Evolutionary conservation across 92 coral and sea anemone species (phyloP).

Genomic region (Porites rus): DNA sequence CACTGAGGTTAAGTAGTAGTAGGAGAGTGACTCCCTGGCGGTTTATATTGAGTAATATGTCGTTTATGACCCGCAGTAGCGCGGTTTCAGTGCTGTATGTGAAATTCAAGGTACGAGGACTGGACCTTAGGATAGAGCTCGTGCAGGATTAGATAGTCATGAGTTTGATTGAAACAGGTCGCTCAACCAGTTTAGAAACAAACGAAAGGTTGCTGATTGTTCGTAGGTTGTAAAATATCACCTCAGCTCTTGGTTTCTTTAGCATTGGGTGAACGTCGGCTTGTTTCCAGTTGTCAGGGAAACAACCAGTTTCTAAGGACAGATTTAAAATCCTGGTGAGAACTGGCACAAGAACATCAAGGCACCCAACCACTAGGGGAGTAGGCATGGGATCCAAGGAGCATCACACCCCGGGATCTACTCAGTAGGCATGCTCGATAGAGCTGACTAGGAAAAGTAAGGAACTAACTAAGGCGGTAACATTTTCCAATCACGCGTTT

Average conservation of each 20-base stretch:
- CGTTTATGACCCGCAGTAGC: background rate
- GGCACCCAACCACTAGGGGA: conserved; percentile 47
- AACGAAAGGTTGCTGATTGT: conserved; percentile 61
- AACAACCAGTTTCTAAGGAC: conserved; percentile 54
- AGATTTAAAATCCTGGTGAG: conserved; percentile 57
- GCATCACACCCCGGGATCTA: background rate
- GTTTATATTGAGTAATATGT: background rate
- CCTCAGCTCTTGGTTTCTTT: conserved; percentile 65
- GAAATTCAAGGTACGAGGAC: background rate
- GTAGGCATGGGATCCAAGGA: conserved; percentile 64
- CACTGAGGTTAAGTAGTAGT: background rate
- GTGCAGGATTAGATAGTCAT: conserved; percentile 16
- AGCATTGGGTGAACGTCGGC: conserved; percentile 56
- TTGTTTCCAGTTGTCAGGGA: conserved; percentile 63
- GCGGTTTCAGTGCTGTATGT: conserved; percentile 1
- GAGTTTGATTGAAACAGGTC: conserved; percentile 36
- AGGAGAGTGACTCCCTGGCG: background rate
- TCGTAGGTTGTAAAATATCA: conserved; percentile 53
- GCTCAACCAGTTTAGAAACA: conserved; percentile 42
- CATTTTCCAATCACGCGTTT: background rate
- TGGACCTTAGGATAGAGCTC: background rate
- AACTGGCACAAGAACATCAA: conserved; percentile 60
- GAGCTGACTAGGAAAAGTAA: no score
- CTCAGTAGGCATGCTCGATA: no score
- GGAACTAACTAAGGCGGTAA: no score